Conservation (phyloP, 1,140 invertebrate genomes). For the Alviniconcha marisindica region DNA sequence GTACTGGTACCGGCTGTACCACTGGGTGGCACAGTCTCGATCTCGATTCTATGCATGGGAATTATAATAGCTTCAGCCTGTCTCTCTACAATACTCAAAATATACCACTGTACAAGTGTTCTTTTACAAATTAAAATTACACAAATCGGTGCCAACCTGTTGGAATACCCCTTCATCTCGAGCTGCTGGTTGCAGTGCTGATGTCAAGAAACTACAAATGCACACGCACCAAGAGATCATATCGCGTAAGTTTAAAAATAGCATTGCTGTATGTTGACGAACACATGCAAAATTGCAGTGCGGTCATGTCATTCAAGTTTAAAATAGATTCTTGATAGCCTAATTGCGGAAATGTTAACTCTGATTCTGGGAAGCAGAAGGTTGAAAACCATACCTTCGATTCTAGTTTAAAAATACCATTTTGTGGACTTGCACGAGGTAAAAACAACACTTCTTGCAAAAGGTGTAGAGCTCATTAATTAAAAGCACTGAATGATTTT, state of each 20-base stretch:
- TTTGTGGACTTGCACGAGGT: neutral
- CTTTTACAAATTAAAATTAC: no score
- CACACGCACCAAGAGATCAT: neutral
- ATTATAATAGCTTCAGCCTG: no score
- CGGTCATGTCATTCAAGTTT: neutral
- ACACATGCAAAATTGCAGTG: neutral
- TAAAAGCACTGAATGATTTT: neutral
- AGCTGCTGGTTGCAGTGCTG: no score
- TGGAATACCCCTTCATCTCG: no score
- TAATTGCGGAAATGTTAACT: slow-evolving; percentile 11
- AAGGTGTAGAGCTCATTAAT: neutral
- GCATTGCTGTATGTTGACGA: neutral
- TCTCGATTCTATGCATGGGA: no score
- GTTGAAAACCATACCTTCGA: neutral
- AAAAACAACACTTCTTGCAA: neutral
- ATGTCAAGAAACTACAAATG: no score
- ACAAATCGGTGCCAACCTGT: no score
- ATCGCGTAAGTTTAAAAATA: neutral
- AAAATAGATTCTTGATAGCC: neutral
- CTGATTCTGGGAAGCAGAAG: neutral
- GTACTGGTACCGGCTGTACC: no score
- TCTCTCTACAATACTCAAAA: no score
- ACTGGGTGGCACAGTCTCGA: no score
- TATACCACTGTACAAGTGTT: no score
- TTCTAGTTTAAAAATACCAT: neutral